Base-by-base conservation (phyloP, 1,140 invertebrate genomes). In the Belonocnema kinseyi region DNA sequence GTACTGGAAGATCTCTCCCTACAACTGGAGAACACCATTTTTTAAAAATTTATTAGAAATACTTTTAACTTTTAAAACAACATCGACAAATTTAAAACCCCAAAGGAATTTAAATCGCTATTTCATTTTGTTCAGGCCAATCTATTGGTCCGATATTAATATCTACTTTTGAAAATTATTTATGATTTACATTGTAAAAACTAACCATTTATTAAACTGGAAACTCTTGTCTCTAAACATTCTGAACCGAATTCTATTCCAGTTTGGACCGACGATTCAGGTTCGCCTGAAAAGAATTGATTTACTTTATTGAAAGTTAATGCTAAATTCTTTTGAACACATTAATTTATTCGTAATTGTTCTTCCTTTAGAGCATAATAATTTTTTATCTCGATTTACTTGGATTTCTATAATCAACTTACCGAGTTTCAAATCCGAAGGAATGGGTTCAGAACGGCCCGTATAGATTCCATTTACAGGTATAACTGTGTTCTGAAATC, bases 391-490 rank as follows among this genome's bases (percentile, higher is more conserved):
- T 46, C 8, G 10, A 46, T 11, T 46, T 46, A 46, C 10, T 0
- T 46, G 40, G 11, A 10, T 46, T 46, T 46, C 40, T 46, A 8
- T 12, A 54, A 54, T 26, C 16, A 33, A 50, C 70, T 78, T 83
- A 91, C 89, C 86, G 79, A 88, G 83, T 80, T 87, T 83, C 51
- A 88, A 75, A 14, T 84, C 75, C 21, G 86, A 76, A 40, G 83
- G 70, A 72, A 87, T 75, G 26, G 87, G 76, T 79, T 91, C 87
- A 1, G 89, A 90, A 40, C 93, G 92, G 56, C 93, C 95, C 84
- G 95, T 94, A 87, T 96, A 97, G 85, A 96, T 94, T 73, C 96
- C 96, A 89, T 97, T 96, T 16, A 97, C 95, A 75, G 96, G 96
- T 92, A 97, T 96, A 52, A 96, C 96, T 82, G 96, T 97, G 89